These are phyloP conservation scores for Microplitis deprimator DNA, from an alignment of 2,888 invertebrate genomes.

Conservation along the genomic window DNA sequence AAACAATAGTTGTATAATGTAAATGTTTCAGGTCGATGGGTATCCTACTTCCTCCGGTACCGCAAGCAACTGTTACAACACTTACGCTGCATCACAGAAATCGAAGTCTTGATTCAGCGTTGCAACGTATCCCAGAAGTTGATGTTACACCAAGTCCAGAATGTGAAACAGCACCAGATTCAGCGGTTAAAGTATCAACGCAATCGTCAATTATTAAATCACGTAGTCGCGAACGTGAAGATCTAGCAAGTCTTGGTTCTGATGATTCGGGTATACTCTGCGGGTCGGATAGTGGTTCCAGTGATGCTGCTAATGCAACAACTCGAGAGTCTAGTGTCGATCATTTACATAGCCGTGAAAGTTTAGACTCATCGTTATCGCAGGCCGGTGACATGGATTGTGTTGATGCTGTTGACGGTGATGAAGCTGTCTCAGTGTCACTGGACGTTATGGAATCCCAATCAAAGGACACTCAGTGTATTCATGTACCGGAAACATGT, in stretches of 20 bases:
- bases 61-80: constrained; percentile 73
- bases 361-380: constrained; percentile 81
- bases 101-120: constrained; percentile 90
- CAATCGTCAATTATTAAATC: constrained; percentile 56
- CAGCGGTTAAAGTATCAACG: constrained; percentile 48
- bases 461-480: constrained; percentile 52
- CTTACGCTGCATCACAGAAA: constrained; percentile 80
- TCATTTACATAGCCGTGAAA: constrained; percentile 79
- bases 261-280: constrained; percentile 86
- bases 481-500: constrained; percentile 49
- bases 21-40: constrained; percentile 76
- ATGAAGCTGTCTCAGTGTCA: constrained; percentile 64
- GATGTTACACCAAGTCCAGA: constrained; percentile 80
- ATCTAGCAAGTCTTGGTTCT: constrained; percentile 79
- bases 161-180: constrained; percentile 71
- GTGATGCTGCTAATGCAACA: constrained; percentile 69
- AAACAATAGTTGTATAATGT: constrained; percentile 13
- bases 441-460: constrained; percentile 49
- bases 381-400: constrained; percentile 67
- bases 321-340: constrained; percentile 73
- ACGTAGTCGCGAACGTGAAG: constrained; percentile 74
- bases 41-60: constrained; percentile 76
- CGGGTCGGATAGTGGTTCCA: constrained; percentile 74
- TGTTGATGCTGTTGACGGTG: constrained; percentile 67
- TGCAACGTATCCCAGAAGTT: constrained; percentile 91